Percentiles rank a stretch among this genome's conserved stretches.
These are phyloP conservation scores for Melitaea athalia DNA, from an alignment of 2,888 invertebrate genomes.

Conservation along the genomic window DNA sequence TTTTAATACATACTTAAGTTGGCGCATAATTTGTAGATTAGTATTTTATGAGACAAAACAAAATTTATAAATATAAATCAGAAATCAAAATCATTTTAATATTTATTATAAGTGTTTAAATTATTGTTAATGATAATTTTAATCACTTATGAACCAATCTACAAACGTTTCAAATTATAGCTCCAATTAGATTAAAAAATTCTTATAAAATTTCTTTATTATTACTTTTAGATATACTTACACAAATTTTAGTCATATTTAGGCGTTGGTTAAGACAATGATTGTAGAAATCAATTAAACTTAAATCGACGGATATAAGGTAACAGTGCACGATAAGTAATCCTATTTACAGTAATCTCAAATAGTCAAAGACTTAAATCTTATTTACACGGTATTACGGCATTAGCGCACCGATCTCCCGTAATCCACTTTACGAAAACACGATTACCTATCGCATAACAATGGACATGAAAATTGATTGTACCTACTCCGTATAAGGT, in stretches of 20 bases:
- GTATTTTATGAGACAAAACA: no score
- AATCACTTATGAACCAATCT: no score
- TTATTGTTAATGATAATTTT: no score
- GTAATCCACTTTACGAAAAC: constrained; percentile 40
- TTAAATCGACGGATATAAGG: constrained; percentile 7
- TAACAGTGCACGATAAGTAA: constrained; percentile 28
- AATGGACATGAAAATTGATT: constrained; percentile 39
- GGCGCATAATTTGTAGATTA: no score
- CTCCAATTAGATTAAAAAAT: no score
- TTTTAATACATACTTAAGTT: no score
- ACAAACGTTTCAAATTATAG: no score
- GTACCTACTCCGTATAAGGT: constrained; percentile 27
- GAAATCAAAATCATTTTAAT: no score
- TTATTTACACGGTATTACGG: constrained; percentile 42
- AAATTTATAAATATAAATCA: no score
- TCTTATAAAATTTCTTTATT: background rate
- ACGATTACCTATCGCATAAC: constrained; percentile 38
- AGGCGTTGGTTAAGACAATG: background rate
- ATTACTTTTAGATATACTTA: background rate
- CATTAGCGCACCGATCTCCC: constrained; percentile 35
- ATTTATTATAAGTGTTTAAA: no score
- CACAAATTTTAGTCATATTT: no score
- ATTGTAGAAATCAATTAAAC: constrained; percentile 15
- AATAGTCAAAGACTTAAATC: constrained; percentile 38
- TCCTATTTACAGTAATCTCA: constrained; percentile 34